These are phyloP conservation scores for Clepsis dumicolana DNA, from an alignment of 2,888 invertebrate species.

Conservation along the genomic window DNA sequence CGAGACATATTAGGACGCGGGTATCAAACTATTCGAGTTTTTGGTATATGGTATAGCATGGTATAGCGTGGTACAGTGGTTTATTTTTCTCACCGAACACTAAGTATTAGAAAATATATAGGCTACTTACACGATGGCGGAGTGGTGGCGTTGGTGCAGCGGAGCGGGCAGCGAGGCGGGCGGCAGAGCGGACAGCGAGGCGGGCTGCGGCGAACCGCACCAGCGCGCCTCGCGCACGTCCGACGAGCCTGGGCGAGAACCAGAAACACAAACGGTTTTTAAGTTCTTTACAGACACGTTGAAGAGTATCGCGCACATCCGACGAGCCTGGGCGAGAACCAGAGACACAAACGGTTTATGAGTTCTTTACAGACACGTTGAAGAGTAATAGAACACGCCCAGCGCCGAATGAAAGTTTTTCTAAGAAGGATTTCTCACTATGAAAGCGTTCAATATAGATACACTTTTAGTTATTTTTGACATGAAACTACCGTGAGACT, in stretches of 20 bases:
- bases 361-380: background rate
- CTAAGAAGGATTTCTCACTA: too few relatives aligned
- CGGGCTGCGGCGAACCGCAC: constrained; percentile 88
- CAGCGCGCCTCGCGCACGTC: constrained; percentile 82
- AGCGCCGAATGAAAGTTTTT: too few relatives aligned
- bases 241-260: constrained; percentile 70
- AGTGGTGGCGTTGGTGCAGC: constrained; percentile 78
- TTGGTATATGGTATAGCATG: too few relatives aligned
- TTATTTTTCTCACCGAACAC: too few relatives aligned
- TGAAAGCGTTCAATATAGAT: too few relatives aligned
- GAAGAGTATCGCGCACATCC: background rate
- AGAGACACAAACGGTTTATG: background rate
- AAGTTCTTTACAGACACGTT: background rate
- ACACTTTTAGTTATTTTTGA: too few relatives aligned
- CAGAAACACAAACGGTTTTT: background rate
- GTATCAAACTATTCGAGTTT: too few relatives aligned
- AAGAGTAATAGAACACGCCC: too few relatives aligned
- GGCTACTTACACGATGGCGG: constrained; percentile 76
- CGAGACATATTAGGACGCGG: too few relatives aligned
- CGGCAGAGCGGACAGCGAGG: constrained; percentile 87
- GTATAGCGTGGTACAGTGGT: too few relatives aligned
- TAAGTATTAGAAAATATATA: too few relatives aligned
- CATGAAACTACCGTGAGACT: too few relatives aligned
- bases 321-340: constrained; percentile 47
- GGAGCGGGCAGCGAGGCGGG: constrained; percentile 72